These are phyloP conservation scores for Hybognathus amarus DNA, from an alignment of 2,797 vertebrate genomes.

Conservation along the genomic window DNA sequence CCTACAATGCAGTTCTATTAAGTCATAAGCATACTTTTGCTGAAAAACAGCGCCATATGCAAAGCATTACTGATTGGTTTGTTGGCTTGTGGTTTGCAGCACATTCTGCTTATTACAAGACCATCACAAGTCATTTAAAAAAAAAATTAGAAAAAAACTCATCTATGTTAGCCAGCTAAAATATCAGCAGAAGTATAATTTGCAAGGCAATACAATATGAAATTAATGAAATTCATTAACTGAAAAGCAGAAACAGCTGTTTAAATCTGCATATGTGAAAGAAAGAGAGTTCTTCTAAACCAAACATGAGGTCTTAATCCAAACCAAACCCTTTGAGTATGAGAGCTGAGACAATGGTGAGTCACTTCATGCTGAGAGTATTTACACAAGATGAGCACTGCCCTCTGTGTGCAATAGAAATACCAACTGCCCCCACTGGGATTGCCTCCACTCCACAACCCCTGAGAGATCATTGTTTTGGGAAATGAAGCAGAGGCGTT, in stretches of 20 bases:
- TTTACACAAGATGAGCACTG: constrained; percentile 33
- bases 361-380: constrained; percentile 30
- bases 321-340: neutral
- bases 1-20: neutral
- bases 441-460: constrained; percentile 15
- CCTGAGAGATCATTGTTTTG: constrained; percentile 40
- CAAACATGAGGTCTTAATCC: neutral
- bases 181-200: neutral
- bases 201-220: neutral
- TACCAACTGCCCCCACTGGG: constrained; percentile 29
- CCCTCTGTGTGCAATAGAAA: constrained; percentile 25
- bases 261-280: neutral
- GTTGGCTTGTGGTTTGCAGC: neutral
- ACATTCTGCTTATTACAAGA: neutral
- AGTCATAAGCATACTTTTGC: neutral
- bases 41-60: neutral
- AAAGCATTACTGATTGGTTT: neutral
- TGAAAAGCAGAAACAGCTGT: neutral
- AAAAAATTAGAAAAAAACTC: neutral
- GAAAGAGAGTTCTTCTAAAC: neutral
- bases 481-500: constrained; percentile 37
- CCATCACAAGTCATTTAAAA: neutral
- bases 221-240: neutral
- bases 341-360: constrained; percentile 1
- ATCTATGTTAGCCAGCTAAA: neutral